Base-by-base conservation (phyloP, 2,888 invertebrate species). In the Sepiola atlantica region DNA sequence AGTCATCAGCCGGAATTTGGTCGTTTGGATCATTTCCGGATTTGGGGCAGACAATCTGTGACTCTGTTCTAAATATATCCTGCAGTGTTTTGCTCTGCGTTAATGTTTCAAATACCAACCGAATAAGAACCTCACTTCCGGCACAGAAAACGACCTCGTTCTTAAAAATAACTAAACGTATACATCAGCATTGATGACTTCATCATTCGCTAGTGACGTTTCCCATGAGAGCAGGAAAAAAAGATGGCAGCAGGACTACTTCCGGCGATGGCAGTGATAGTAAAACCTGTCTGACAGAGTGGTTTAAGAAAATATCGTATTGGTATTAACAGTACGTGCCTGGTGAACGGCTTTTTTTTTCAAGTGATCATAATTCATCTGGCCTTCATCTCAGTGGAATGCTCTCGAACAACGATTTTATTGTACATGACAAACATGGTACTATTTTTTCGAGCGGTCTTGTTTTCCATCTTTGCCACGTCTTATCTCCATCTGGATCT, bases 1-100 rank as follows among this genome's bases (percentile, higher is more conserved):
- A 32, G 10, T 32, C 77, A 77, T 12, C 1, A 32, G 0, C 77
- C 77, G 77, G 77, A 77, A n/a, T n/a, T 77, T n/a, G 0, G 14
- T 77, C 12, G n/a, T 16, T 16, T 77, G 16, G n/a, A 77, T n/a
- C 2, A n/a, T 77, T 77, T 32, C 16, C n/a, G n/a, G n/a, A 32
- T 77, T 77, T 77, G n/a, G 32, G 14, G n/a, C 77, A 32, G 16
- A 77, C 12, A n/a, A 77, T n/a, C 77, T 77, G 28, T 77, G 77
- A n/a, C n/a, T 77, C 77, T n/a, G 77, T n/a, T 77, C n/a, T n/a
- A 77, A 77, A 77, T n/a, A n/a, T 77, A 77, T 77, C n/a, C n/a
- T n/a, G 77, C 10, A 12, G 28, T 28, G 28, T 77, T 77, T n/a
- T n/a, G 28, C n/a, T 77, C n/a, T 16, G 16, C n/a, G 16, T n/a